Base-by-base conservation (phyloP, 2,797 vertebrate genomes). In the Decapterus maruadsi region DNA sequence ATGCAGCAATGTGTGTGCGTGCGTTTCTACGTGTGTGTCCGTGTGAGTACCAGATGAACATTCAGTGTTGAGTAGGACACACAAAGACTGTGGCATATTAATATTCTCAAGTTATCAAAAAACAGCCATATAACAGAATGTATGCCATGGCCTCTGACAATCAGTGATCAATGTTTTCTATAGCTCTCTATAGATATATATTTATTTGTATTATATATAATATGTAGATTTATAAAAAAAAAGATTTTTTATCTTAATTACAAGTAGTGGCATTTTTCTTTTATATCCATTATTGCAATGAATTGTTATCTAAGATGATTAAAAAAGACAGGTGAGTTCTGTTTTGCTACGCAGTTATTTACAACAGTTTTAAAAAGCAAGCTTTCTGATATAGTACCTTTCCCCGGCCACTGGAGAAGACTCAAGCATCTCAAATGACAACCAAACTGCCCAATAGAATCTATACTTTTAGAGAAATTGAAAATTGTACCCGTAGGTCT, bases 271-370 rank as follows among this genome's bases (percentile, higher is more conserved):
- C 94, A 95, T 97, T 96, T 96, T 96, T 90, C 93, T 95, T 96
- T 95, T 96, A 95, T 96, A 96, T 96, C 96, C 96, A 97, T 98
- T 99, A 99, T 99, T 99, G 98, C 98, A 96, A 99, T 97, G 97
- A 96, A 95, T 95, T 95, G 92, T 97, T 97, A 96, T 96, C 96
- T 97, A 98, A 96, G 94, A 98, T 98, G 97, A 94, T 97, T 97
- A 96, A 96, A 97, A 98, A 98, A 98, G 96, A 97, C 95, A 97
- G 95, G 96, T 91, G 95, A 95, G 92, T 96, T 95, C 86, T 95
- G 95, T 97, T 96, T 95, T 94, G 96, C 96, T 99, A 98, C 94
- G 81, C 95, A 95, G 82, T 91, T 96, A 97, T 98, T 97, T 98
- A 99, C 95, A 95, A 96, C 94, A 93, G 95, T 97, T 94, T 93